These are phyloP conservation scores for Catharus minimus DNA, from an alignment of 2,113 vertebrate species.

Conservation along the genomic window DNA sequence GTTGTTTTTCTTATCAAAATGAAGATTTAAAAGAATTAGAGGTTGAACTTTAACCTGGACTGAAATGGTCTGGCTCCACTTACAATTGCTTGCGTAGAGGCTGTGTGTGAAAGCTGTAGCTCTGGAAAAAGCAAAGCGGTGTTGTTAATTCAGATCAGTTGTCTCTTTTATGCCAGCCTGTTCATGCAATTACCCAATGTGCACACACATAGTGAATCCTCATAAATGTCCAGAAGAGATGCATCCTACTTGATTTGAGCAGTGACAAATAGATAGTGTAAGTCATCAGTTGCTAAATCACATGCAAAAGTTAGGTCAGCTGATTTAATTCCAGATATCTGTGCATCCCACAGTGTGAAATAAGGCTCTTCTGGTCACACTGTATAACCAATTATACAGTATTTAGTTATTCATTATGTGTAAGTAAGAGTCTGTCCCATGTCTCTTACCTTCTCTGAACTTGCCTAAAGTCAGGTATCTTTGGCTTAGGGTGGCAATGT, in stretches of 20 bases:
- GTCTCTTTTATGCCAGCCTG: not conserved
- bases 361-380: not conserved
- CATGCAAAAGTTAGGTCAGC: not conserved
- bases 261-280: not conserved
- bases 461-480: conserved; percentile 53
- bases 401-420: not conserved
- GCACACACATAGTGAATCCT: not conserved
- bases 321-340: not conserved
- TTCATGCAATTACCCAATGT: not conserved
- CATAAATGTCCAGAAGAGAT: not conserved
- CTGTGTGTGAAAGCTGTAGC: not conserved
- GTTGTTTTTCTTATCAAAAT: not conserved
- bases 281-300: not conserved
- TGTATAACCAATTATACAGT: not conserved
- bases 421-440: not conserved
- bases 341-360: not conserved
- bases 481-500: conserved; percentile 44
- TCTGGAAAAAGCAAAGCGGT: not conserved
- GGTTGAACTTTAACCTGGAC: not conserved
- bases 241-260: not conserved
- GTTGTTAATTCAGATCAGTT: not conserved
- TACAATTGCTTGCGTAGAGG: not conserved
- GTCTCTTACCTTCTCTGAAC: conserved; percentile 56
- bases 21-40: not conserved
- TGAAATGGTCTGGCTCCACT: not conserved